Percentiles rank a stretch among this genome's conserved stretches.
phyloP scores from a whole-genome alignment of 2,888 invertebrate species.

The Andrena flavipes region DNA sequence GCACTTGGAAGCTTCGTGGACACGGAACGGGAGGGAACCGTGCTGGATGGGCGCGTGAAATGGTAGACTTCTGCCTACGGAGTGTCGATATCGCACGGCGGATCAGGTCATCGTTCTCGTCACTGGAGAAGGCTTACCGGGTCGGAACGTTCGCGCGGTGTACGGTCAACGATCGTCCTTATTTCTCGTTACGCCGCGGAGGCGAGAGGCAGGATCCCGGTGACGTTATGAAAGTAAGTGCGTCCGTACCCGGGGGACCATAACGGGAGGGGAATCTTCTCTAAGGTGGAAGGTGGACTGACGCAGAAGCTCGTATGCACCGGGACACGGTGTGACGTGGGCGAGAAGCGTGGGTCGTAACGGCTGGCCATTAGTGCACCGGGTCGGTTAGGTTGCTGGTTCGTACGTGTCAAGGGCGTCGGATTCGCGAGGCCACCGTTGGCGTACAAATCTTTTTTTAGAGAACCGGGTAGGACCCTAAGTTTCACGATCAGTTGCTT shows the following conservation, averaged over 20 bases:
- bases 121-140: too few species aligned
- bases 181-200: background rate
- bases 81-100: too few species aligned
- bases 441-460: slow-evolving; percentile 4
- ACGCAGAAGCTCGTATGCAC: slow-evolving; percentile 15
- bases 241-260: background rate
- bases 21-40: too few species aligned
- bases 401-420: slow-evolving; percentile 28
- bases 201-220: background rate
- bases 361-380: slow-evolving; percentile 18
- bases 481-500: background rate
- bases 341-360: slow-evolving; percentile 27
- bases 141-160: background rate
- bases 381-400: background rate
- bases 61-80: too few species aligned
- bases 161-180: background rate
- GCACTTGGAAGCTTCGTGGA: too few species aligned
- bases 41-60: too few species aligned
- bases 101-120: too few species aligned
- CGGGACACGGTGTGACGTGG: slow-evolving; percentile 18
- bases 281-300: background rate
- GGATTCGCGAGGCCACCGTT: slow-evolving; percentile 5
- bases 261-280: background rate
- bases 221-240: slow-evolving; percentile 16
- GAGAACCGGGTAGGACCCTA: background rate